phyloP scores from a whole-genome alignment of 2,797 vertebrate species.

The Danio tinwini region DNA sequence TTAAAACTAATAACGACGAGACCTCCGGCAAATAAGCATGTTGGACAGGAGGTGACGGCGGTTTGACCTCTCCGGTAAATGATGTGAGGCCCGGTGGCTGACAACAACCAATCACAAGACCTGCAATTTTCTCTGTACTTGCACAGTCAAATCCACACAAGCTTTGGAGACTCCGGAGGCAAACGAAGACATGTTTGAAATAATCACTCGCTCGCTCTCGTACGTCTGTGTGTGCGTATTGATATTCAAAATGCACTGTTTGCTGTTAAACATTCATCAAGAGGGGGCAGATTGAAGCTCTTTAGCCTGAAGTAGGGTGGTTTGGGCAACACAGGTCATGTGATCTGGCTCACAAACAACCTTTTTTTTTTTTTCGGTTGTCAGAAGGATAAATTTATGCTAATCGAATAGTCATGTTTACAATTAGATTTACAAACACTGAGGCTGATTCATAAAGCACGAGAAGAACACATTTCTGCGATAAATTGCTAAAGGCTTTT shows the following conservation, averaged over 20 bases:
- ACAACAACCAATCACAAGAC: neutral
- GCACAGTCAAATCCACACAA: constrained; percentile 5
- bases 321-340: neutral
- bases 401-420: neutral
- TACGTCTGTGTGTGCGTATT: neutral
- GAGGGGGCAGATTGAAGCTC: neutral
- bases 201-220: constrained; percentile 3
- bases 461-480: neutral
- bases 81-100: neutral
- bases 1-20: constrained; percentile 37
- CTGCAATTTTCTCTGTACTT: neutral
- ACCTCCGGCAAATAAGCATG: constrained; percentile 36
- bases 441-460: neutral
- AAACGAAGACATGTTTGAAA: constrained; percentile 8
- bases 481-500: constrained; percentile 1
- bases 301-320: neutral
- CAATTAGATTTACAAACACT: constrained; percentile 20
- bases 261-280: constrained; percentile 11
- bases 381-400: neutral
- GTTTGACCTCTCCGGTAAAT: constrained; percentile 21
- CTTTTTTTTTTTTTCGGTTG: neutral
- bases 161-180: neutral
- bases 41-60: neutral
- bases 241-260: constrained; percentile 8
- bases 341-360: constrained; percentile 10